These are phyloP conservation scores for Eurystomus gularis DNA, from an alignment of 2,113 vertebrate genomes.

Conservation along the genomic window DNA sequence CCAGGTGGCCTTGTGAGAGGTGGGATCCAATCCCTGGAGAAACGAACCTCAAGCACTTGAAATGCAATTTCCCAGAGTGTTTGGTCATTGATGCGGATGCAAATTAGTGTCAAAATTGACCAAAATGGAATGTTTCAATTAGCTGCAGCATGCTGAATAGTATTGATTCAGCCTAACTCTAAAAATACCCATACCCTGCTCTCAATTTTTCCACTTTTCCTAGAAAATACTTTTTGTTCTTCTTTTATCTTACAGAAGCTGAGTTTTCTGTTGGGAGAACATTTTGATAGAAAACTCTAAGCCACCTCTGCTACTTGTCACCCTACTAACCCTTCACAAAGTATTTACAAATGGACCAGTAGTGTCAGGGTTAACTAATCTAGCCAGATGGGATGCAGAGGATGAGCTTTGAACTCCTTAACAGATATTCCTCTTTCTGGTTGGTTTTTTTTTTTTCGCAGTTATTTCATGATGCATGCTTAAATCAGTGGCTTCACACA, in stretches of 20 bases:
- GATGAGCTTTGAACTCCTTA: neutral
- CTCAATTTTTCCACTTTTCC: neutral
- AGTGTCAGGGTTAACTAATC: neutral
- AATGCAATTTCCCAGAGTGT: neutral
- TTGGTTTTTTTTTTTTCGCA: neutral
- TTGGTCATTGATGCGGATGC: neutral
- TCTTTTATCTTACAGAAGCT: neutral
- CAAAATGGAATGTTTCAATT: slow-evolving; percentile 19
- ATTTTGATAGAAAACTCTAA: neutral
- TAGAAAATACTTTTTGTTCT: neutral
- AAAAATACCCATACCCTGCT: neutral
- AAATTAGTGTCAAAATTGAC: slow-evolving; percentile 16
- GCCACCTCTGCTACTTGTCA: neutral
- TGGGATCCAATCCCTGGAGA: neutral
- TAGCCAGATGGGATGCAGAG: neutral
- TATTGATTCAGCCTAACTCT: neutral
- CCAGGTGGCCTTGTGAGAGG: neutral
- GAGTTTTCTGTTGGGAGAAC: neutral
- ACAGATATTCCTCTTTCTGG: neutral
- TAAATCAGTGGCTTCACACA: neutral
- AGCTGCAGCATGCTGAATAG: neutral
- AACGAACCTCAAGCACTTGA: neutral
- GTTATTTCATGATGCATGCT: neutral
- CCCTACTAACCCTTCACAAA: neutral
- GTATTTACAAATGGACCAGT: neutral